phyloP scores from a whole-genome alignment of 2,888 invertebrate genomes.

The Meteorus cinctellus region DNA sequence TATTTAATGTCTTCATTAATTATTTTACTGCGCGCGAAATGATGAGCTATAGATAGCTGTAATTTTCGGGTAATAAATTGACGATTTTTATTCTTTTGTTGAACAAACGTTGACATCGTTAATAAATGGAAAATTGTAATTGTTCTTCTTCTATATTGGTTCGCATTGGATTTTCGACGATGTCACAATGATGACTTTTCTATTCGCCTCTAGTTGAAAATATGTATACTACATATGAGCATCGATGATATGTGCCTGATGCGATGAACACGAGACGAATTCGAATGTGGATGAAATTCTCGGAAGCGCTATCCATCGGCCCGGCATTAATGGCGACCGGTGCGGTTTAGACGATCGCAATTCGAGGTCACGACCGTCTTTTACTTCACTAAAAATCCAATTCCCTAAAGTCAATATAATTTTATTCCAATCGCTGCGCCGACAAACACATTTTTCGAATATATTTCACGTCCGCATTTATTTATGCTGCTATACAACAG shows the following conservation, averaged over 20 bases:
- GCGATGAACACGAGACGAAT: slow-evolving; percentile 43
- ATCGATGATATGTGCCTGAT: slow-evolving; percentile 1
- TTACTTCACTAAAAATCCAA: slow-evolving; percentile 37
- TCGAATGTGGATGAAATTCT: slow-evolving; percentile 47
- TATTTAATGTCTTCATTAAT: slow-evolving; percentile 8
- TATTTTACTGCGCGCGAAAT: neutral
- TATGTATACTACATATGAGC: slow-evolving; percentile 5
- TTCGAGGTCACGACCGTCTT: slow-evolving; percentile 42
- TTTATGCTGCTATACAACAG: slow-evolving; percentile 6
- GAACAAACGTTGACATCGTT: no score
- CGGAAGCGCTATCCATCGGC: slow-evolving; percentile 42
- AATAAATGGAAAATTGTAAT: no score
- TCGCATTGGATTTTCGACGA: neutral
- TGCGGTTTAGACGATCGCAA: slow-evolving; percentile 42
- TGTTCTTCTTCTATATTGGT: no score
- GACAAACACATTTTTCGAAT: neutral
- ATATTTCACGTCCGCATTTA: neutral
- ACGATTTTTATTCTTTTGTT: no score
- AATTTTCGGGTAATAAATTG: no score
- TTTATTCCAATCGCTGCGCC: slow-evolving; percentile 9
- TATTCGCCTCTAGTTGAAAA: neutral
- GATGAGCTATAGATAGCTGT: no score
- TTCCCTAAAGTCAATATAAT: slow-evolving; percentile 21
- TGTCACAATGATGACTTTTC: neutral
- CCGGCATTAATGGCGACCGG: slow-evolving; percentile 44